A percentile compares a stretch with the other conserved stretches of the same genome.
Conservation (phyloP, 2,888 invertebrate species). For the Folsomia manolachei region DNA sequence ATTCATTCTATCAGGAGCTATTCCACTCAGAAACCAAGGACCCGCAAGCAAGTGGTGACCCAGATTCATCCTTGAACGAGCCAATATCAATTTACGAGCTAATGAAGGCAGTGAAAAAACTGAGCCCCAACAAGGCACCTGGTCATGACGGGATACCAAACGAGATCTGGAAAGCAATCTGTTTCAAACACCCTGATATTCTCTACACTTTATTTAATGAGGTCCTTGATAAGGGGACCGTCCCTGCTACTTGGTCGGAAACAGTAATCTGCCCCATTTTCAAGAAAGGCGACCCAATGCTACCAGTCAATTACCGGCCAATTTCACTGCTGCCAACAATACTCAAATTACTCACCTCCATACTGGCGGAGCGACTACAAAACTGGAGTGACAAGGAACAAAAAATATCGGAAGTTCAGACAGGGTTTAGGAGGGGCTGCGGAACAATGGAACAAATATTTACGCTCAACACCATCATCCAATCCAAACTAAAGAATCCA, state of each 20-base stretch:
- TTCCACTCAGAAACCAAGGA: background rate
- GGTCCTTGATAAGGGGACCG: background rate
- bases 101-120: background rate
- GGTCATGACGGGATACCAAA: background rate
- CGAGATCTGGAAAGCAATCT: background rate
- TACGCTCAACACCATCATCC: conserved; percentile 32
- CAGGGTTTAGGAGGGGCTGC: conserved; percentile 42
- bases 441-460: conserved; percentile 48
- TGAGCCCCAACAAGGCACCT: background rate
- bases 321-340: conserved; percentile 34
- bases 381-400: conserved; percentile 39
- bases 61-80: background rate
- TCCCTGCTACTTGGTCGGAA: background rate
- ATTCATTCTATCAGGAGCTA: background rate
- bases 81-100: background rate
- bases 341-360: conserved; percentile 42
- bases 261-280: conserved; percentile 33
- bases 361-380: conserved; percentile 34
- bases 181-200: background rate
- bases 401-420: conserved; percentile 47
- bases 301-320: conserved; percentile 40
- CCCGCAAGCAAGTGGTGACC: background rate
- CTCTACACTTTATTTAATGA: background rate
- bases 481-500: conserved; percentile 22
- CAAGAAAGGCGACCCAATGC: conserved; percentile 39